These are phyloP conservation scores for Epicauta chinensis DNA, from an alignment of 1,140 invertebrate species.

Conservation along the genomic window DNA sequence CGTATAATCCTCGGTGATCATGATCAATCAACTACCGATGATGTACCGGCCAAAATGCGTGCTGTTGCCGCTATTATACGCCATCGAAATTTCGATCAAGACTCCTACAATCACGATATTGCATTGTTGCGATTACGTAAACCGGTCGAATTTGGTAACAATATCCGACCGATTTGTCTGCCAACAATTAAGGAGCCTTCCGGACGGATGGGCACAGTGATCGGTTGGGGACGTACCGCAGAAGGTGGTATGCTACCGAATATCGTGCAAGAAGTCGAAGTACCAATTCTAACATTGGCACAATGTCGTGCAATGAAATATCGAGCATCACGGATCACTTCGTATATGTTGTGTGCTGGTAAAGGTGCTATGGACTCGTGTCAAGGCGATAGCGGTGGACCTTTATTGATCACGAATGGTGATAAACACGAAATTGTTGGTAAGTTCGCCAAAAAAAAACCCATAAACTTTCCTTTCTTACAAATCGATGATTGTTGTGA, in stretches of 20 bases:
- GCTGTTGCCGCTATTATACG: conserved; percentile 69
- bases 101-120: conserved; percentile 83
- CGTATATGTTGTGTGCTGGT: conserved; percentile 75
- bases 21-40: conserved; percentile 69
- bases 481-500: background rate
- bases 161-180: conserved; percentile 73
- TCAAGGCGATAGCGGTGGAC: conserved; percentile 80
- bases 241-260: conserved; percentile 75
- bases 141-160: conserved; percentile 70
- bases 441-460: conserved; percentile 38
- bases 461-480: background rate
- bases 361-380: conserved; percentile 75
- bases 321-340: conserved; percentile 67
- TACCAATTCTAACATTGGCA: conserved; percentile 69
- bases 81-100: conserved; percentile 74
- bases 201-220: conserved; percentile 65
- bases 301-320: conserved; percentile 80
- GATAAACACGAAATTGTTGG: conserved; percentile 71
- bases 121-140: conserved; percentile 70
- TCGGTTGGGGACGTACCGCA: conserved; percentile 77
- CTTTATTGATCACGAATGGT: conserved; percentile 60
- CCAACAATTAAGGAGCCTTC: conserved; percentile 64
- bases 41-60: conserved; percentile 68
- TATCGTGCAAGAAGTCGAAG: conserved; percentile 74
- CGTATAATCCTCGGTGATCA: conserved; percentile 73